A percentile compares a stretch with the other conserved stretches of the same genome.
Evolutionary conservation across 2,113 vertebrate genomes (phyloP).

Genomic region (rat (Rattus norvegicus)): DNA sequence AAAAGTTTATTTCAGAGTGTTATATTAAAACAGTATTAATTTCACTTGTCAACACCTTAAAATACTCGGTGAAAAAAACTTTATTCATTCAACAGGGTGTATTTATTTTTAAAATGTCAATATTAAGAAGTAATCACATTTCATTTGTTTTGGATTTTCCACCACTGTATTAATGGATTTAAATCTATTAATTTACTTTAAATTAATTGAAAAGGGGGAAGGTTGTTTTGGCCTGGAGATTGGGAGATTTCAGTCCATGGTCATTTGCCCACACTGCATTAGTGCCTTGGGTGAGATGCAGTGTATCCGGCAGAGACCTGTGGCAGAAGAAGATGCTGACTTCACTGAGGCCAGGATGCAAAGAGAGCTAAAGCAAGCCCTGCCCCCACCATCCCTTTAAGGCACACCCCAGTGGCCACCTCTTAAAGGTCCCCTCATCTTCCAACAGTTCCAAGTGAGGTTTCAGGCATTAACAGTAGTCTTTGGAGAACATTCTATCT

Average conservation of each 20-base stretch:
- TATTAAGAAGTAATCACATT: neutral
- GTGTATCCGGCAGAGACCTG: neutral
- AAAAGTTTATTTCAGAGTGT: constrained; percentile 32
- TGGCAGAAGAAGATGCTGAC: neutral
- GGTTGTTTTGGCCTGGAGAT: neutral
- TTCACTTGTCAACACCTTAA: constrained; percentile 8
- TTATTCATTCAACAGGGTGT: neutral
- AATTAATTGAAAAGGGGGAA: neutral
- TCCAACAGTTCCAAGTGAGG: neutral
- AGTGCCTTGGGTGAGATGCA: neutral
- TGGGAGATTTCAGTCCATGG: neutral
- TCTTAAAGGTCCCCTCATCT: neutral
- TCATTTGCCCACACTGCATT: neutral
- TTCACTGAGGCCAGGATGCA: neutral
- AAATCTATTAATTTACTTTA: neutral
- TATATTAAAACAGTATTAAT: constrained; percentile 36
- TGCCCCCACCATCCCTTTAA: neutral
- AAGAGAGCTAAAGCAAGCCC: neutral
- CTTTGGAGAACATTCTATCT: neutral
- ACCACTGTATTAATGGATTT: neutral
- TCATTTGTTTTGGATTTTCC: neutral
- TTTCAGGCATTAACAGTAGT: neutral
- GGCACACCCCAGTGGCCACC: neutral
- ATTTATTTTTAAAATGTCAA: constrained; percentile 35
- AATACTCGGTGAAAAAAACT: neutral